Evolutionary conservation across 2,888 invertebrate genomes (phyloP), one percentile per base, ranked within the genome.

Genomic region (Archaeoteleia sp.): DNA sequence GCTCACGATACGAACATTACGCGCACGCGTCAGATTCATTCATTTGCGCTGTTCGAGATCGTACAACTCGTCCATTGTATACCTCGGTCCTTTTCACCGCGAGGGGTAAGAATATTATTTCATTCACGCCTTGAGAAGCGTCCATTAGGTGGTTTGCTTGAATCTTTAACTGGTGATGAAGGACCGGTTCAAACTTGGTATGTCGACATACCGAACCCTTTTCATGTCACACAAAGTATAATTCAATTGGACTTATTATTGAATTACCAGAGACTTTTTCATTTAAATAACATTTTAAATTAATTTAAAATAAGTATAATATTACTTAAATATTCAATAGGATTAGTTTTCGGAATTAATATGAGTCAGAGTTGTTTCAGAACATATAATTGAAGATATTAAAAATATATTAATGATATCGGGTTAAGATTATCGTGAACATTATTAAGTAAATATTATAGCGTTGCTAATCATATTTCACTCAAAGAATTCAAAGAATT

Each of bases 91-190:
- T 61, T 61, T 61, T 42, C 67, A 51, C 55, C 40, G 61, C 53
- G 55, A 61, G 57, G 67, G 67, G 57, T 61, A 61, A 67, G 51
- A 67, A 67, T 67, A 67, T 67, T 61, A 55, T 66, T 66, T 66
- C 66, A 61, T 67, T 67, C 67, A 61, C 55, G 60, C 49, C 49
- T 61, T 43, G 60, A 67, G 60, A 57, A 45, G 57, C 60, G 61
- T 39, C 54, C 43, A 17, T 45, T 35, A 54, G 60, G 58, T 30
- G 35, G 67, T 45, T 61, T 48, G 67, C 61, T 55, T 49, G 60
- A 61, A 61, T 57, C 55, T 32, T 61, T 55, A 61, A 48, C 61
- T 46, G 40, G 40, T 61, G 55, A 67, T 57, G 51, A 23, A 61
- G 34, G 61, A 67, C 61, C 67, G 60, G 66, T 60, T 67, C 48